Evolutionary conservation across 2,797 vertebrate genomes (phyloP).

Genomic region (Epinephelus awoara): DNA sequence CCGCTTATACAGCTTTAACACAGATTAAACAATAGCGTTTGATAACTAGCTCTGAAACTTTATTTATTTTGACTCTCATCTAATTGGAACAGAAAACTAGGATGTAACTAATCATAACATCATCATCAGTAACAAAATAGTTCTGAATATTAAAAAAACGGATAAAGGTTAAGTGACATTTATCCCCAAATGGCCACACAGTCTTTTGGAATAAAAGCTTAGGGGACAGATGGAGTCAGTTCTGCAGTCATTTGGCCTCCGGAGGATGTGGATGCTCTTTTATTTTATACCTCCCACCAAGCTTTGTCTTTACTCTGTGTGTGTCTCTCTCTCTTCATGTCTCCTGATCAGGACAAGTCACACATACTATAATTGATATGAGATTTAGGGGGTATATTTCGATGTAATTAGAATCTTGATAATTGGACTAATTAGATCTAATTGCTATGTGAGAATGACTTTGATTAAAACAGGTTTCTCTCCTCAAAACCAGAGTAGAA

Average conservation of each 20-base stretch:
- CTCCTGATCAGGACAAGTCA: conserved; percentile 86
- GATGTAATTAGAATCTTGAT: conserved; percentile 91
- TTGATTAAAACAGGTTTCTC: conserved; percentile 91
- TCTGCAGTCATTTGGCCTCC: conserved; percentile 72
- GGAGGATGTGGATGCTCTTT: conserved; percentile 74
- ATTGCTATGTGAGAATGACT: conserved; percentile 90
- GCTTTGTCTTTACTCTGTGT: conserved; percentile 69
- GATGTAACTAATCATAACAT: conserved; percentile 70
- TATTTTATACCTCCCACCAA: conserved; percentile 57
- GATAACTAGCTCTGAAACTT: conserved; percentile 3
- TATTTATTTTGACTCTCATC: conserved; percentile 36
- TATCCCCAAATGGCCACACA: conserved; percentile 61
- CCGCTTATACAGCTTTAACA: neutral
- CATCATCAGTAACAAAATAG: conserved; percentile 56
- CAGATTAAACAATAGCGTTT: neutral
- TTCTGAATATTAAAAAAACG: conserved; percentile 51
- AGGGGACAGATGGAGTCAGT: conserved; percentile 67
- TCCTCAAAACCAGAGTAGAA: conserved; percentile 78
- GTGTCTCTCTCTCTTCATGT: conserved; percentile 55
- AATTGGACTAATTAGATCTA: conserved; percentile 92
- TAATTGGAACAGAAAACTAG: conserved; percentile 44
- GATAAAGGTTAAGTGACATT: conserved; percentile 67
- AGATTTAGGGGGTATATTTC: conserved; percentile 90
- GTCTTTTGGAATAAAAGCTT: conserved; percentile 61
- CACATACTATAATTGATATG: conserved; percentile 90